Evolutionary conservation across 2,888 invertebrate species (phyloP).

Genomic region (Minunthozetes semirufus): DNA sequence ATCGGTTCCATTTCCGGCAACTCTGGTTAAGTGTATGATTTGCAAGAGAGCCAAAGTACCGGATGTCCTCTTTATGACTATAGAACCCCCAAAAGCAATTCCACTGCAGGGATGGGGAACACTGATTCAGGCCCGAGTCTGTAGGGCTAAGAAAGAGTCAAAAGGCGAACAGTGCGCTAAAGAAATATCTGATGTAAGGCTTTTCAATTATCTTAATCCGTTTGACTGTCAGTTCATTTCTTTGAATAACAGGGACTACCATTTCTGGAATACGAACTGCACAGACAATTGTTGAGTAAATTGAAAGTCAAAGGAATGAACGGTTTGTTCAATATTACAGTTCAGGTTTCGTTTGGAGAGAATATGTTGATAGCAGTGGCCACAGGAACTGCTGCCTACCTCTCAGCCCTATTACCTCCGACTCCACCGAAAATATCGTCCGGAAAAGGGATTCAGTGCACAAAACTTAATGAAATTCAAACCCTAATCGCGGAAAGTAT

Average conservation of each 20-base stretch:
- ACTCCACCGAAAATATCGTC: slow-evolving; percentile 59
- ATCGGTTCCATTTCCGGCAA: slow-evolving; percentile 65
- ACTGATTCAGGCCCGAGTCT: slow-evolving; percentile 52
- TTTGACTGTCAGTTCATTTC: slow-evolving; percentile 20
- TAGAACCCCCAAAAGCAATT: slow-evolving; percentile 71
- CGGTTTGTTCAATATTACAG: slow-evolving; percentile 76
- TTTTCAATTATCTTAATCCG: neutral
- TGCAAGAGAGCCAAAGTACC: slow-evolving; percentile 77
- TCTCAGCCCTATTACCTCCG: slow-evolving; percentile 70
- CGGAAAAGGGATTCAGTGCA: slow-evolving; percentile 46
- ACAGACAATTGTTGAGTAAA: slow-evolving; percentile 80
- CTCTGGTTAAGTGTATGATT: slow-evolving; percentile 63
- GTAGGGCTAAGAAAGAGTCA: slow-evolving; percentile 45
- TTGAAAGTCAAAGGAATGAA: slow-evolving; percentile 88
- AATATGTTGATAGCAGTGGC: slow-evolving; percentile 79
- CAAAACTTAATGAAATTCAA: slow-evolving; percentile 58
- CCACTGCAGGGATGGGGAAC: slow-evolving; percentile 60
- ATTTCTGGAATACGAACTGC: slow-evolving; percentile 90
- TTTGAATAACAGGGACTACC: slow-evolving; percentile 66
- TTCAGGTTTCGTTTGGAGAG: slow-evolving; percentile 74
- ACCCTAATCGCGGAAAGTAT: slow-evolving; percentile 63
- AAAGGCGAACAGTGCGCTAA: slow-evolving; percentile 55
- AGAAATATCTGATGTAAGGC: slow-evolving; percentile 67
- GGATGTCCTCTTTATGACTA: slow-evolving; percentile 79
- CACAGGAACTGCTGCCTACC: slow-evolving; percentile 63